Base-by-base conservation (phyloP, 1,140 invertebrate genomes). In the Archivesica marissinica region DNA sequence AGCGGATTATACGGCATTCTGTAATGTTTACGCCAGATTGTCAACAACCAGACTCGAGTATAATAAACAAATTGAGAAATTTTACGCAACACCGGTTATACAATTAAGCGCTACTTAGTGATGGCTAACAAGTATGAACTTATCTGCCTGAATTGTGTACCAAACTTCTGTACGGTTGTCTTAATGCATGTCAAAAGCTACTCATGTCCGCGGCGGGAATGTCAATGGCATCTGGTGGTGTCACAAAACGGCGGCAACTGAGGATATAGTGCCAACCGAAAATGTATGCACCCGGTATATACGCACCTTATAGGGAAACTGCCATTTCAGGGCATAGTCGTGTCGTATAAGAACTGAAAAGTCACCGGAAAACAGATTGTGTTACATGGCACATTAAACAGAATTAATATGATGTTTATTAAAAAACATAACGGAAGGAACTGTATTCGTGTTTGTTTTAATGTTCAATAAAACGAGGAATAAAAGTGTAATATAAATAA, bases 51-150 rank as follows among this genome's bases (percentile, higher is more conserved):
- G 1, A 0, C 35, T 64, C 3, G 39, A 78, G 76, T 78, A 78
- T n/a, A 61, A 64, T 64, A 35, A 38, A 78, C 76, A 64, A 64
- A 64, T 61, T 64, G 59, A 39, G 23, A 64, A 59, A 64, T 47
- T 78, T 78, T 20, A 78, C 76, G 54, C 54, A 20, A 47, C 54
- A 64, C 54, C 56, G 76, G 33, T 44, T 78, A 47, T 59, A n/a
- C 76, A 61, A 78, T 78, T 78, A 64, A 64, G 23, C 76, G 9
- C 56, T 64, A 7, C 56, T 56, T 59, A 56, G 76, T 1, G 23
- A 78, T 35, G 39, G 11, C 33, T 33, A 72, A 44, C 30, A 64
- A 64, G 59, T 35, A 33, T 35, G 30, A 64, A 64, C 38, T 35
- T 35, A 25, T 35, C 30, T 35, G 23, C 17, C 28, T 35, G 23